phyloP scores from a whole-genome alignment of 2,113 vertebrate species.

The Albula glossodonta region DNA sequence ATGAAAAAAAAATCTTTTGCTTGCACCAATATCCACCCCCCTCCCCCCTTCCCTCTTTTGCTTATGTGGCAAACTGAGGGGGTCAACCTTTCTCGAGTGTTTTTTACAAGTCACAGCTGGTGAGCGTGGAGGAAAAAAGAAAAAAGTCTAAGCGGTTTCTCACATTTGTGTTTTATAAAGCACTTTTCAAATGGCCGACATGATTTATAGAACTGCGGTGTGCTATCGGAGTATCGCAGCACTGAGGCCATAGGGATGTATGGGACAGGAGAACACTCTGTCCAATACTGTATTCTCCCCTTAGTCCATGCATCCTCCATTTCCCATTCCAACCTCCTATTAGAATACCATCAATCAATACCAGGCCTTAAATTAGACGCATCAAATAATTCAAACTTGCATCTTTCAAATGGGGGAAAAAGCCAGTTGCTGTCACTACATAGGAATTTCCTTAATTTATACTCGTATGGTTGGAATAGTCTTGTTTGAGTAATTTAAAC shows the following conservation, averaged over 20 bases:
- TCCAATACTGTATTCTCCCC: slow-evolving; percentile 40
- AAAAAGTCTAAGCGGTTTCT: slow-evolving; percentile 54
- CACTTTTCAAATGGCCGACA: slow-evolving; percentile 46
- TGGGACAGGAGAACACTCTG: slow-evolving; percentile 35
- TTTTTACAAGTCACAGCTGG: slow-evolving; percentile 55
- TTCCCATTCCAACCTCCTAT: slow-evolving; percentile 27
- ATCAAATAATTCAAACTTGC: slow-evolving; percentile 58
- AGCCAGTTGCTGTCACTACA: slow-evolving; percentile 59
- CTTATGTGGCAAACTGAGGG: slow-evolving; percentile 55
- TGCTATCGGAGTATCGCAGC: background rate
- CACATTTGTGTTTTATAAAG: slow-evolving; percentile 66
- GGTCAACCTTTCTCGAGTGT: slow-evolving; percentile 49
- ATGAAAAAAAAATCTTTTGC: background rate
- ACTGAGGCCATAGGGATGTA: background rate
- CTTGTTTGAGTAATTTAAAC: slow-evolving; percentile 66
- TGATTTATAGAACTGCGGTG: slow-evolving; percentile 54
- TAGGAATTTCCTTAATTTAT: slow-evolving; percentile 69
- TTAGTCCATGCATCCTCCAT: slow-evolving; percentile 35
- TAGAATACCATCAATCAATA: slow-evolving; percentile 48
- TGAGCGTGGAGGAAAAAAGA: background rate
- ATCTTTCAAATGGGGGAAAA: slow-evolving; percentile 45
- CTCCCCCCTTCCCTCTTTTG: slow-evolving; percentile 32
- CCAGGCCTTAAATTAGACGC: slow-evolving; percentile 54
- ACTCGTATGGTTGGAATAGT: slow-evolving; percentile 62
- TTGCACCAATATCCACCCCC: slow-evolving; percentile 22